phyloP scores from a whole-genome alignment of 2,113 vertebrate genomes.

The Motacilla alba region DNA sequence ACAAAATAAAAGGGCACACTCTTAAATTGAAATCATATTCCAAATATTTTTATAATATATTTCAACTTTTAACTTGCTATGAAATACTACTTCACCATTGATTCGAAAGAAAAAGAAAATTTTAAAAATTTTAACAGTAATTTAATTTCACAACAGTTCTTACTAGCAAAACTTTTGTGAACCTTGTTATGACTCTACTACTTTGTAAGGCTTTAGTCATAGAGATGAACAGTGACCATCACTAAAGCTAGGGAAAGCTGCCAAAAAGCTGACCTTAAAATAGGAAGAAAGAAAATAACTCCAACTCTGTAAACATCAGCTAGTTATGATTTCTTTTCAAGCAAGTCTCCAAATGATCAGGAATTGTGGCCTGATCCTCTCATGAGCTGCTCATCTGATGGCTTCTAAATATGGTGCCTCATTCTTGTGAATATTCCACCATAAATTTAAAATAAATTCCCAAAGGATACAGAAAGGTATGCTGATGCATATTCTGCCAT shows the following conservation, averaged over 20 bases:
- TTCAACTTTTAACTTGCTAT: not conserved
- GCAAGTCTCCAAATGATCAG: not conserved
- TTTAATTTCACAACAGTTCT: not conserved
- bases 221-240: not conserved
- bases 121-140: not conserved
- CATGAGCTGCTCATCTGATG: not conserved
- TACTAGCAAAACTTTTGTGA: not conserved
- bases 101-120: not conserved
- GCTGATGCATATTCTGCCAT: not conserved
- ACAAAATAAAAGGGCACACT: not conserved
- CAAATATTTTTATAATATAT: not conserved
- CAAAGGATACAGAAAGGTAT: conserved; percentile 6
- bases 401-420: not conserved
- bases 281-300: conserved; percentile 43
- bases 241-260: not conserved
- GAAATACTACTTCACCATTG: not conserved
- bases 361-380: not conserved
- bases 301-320: not conserved
- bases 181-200: not conserved
- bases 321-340: not conserved
- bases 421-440: not conserved
- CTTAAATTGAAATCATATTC: not conserved
- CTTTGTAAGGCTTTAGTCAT: not conserved
- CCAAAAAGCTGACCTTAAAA: conserved; percentile 44
- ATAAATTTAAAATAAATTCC: not conserved